Evolutionary conservation across 1,140 invertebrate species (phyloP).

Genomic region (Maconellicoccus hirsutus): DNA sequence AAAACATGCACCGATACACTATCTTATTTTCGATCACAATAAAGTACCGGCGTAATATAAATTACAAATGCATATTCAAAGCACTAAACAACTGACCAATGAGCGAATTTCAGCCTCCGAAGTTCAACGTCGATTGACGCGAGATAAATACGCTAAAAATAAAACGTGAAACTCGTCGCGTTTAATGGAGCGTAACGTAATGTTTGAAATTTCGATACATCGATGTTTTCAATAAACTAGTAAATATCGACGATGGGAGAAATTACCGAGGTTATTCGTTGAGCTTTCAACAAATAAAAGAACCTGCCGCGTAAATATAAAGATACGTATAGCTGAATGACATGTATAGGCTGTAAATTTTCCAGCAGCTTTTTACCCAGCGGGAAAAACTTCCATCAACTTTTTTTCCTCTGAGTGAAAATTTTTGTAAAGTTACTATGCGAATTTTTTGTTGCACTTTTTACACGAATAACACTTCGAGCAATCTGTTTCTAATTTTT

Average conservation of each 20-base stretch:
- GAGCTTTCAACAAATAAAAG: no score
- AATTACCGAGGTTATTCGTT: no score
- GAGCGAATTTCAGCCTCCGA: not conserved
- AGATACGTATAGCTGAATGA: no score
- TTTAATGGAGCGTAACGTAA: not conserved
- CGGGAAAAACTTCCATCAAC: not conserved
- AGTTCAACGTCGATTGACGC: not conserved
- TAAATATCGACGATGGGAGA: no score
- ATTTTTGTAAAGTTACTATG: no score
- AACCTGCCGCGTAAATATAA: no score
- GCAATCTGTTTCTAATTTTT: no score
- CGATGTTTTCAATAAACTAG: not conserved
- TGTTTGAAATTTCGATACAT: slow-evolving; percentile 4
- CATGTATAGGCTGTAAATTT: no score
- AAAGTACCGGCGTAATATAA: not conserved
- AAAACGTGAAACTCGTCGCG: not conserved
- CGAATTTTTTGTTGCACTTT: no score
- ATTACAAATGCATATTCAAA: not conserved
- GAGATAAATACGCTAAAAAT: not conserved
- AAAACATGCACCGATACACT: not conserved
- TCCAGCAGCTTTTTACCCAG: not conserved
- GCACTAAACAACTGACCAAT: not conserved
- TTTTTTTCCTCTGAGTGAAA: not conserved
- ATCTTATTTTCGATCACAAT: not conserved
- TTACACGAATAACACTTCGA: no score